phyloP scores from a whole-genome alignment of 1,140 invertebrate species.

The Hyles vespertilio region DNA sequence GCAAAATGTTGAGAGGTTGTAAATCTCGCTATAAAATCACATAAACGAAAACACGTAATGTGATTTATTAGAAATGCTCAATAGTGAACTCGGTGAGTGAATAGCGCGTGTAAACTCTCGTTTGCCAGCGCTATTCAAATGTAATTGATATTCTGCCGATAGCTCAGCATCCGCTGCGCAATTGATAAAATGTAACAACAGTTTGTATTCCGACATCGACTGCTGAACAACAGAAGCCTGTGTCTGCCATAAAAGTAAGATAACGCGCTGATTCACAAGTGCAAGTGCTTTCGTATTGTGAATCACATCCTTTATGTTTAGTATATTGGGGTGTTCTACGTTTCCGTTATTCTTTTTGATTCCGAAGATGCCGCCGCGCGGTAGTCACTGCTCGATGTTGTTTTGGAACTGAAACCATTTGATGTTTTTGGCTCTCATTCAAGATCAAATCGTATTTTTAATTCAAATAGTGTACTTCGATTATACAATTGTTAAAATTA shows the following conservation, averaged over 20 bases:
- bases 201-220: constrained; percentile 29
- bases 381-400: constrained; percentile 36
- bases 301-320: constrained; percentile 55
- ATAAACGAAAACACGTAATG: no score
- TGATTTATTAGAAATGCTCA: not conserved
- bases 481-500: constrained; percentile 38
- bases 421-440: constrained; percentile 53
- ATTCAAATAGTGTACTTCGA: constrained; percentile 36
- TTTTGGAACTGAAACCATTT: constrained; percentile 44
- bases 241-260: constrained; percentile 53
- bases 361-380: constrained; percentile 36
- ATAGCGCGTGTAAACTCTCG: no score
- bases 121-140: constrained; percentile 11
- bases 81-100: no score
- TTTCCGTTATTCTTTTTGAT: constrained; percentile 61
- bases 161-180: constrained; percentile 45
- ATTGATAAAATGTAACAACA: constrained; percentile 53
- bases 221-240: constrained; percentile 33
- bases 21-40: no score
- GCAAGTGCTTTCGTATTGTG: constrained; percentile 45
- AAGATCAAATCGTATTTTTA: constrained; percentile 37
- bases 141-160: constrained; percentile 44
- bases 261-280: constrained; percentile 53
- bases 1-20: no score
- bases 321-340: constrained; percentile 42